Percentiles rank a stretch among this genome's conserved stretches.
Evolutionary conservation across 1,140 invertebrate genomes (phyloP).

Genomic region (Dinoponera quadriceps): DNA sequence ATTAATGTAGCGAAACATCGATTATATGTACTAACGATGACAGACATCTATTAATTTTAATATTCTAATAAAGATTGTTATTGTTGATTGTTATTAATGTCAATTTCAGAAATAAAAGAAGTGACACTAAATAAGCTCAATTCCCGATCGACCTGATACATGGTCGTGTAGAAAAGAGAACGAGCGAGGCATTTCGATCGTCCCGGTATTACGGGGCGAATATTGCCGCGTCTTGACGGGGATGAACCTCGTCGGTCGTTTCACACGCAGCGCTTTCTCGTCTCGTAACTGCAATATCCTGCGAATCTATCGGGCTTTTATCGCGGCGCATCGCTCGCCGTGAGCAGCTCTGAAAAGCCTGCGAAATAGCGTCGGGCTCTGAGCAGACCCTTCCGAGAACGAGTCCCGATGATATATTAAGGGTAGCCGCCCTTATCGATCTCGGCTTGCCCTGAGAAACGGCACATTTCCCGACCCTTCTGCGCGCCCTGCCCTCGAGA

Average conservation of each 20-base stretch:
- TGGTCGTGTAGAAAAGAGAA: too few species aligned
- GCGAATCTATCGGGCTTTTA: not conserved
- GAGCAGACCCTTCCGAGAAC: slow-evolving; percentile 21
- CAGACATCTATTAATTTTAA: too few species aligned
- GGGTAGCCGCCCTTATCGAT: slow-evolving; percentile 49
- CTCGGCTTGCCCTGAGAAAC: not conserved
- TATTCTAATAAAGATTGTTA: too few species aligned
- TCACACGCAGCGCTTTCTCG: not conserved
- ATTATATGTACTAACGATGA: not conserved
- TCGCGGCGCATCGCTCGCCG: not conserved
- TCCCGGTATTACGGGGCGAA: not conserved
- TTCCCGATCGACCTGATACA: too few species aligned
- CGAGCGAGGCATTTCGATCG: too few species aligned
- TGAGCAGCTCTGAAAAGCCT: slow-evolving; percentile 17
- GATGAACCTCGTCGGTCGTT: not conserved
- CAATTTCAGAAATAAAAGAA: too few species aligned
- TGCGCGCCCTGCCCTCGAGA: not conserved
- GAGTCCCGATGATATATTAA: slow-evolving; percentile 18
- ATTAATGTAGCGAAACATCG: not conserved
- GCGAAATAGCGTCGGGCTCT: not conserved
- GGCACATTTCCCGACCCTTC: not conserved
- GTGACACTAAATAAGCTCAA: too few species aligned
- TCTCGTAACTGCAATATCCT: slow-evolving; percentile 20
- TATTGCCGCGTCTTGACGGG: not conserved
- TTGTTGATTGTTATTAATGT: too few species aligned